A percentile compares a stretch with the other conserved stretches of the same genome.
Evolutionary conservation across 23 tunicate genomes (phyloP).

Genomic region (Clavelina lepadiformis): DNA sequence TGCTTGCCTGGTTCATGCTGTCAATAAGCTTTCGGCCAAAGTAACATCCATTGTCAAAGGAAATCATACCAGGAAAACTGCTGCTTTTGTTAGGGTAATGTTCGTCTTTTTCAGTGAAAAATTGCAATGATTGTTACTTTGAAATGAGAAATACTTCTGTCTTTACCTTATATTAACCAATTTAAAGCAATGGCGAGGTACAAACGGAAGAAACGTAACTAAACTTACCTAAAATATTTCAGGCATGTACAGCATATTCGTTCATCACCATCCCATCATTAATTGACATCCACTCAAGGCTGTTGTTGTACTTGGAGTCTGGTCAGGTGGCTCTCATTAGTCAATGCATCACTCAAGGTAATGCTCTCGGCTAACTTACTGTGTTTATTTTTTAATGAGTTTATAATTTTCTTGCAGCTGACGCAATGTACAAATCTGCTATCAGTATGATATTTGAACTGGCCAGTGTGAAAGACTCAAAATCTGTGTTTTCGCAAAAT

Average conservation of each 20-base stretch:
- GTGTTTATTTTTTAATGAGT: not conserved
- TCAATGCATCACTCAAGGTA: slow-evolving; percentile 82
- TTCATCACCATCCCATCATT: slow-evolving; percentile 89
- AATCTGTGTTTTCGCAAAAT: slow-evolving; percentile 16
- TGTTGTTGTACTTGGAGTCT: slow-evolving; percentile 58
- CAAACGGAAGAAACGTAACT: too few species aligned
- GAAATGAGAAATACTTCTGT: too few species aligned
- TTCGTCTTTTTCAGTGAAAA: too few species aligned
- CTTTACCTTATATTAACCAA: too few species aligned
- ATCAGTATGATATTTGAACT: slow-evolving; percentile 54
- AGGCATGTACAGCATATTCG: slow-evolving; percentile 80
- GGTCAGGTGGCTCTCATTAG: slow-evolving; percentile 84
- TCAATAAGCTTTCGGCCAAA: slow-evolving; percentile 64
- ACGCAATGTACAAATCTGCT: slow-evolving; percentile 78
- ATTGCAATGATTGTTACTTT: too few species aligned
- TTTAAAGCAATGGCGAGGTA: too few species aligned
- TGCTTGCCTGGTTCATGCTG: slow-evolving; percentile 60
- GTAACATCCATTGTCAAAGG: slow-evolving; percentile 64
- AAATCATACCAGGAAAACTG: slow-evolving; percentile 81
- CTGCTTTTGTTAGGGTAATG: slow-evolving; percentile 71
- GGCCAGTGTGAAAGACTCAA: slow-evolving; percentile 16
- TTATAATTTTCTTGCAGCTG: slow-evolving; percentile 29
- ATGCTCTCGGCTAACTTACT: not conserved
- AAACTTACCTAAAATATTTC: not conserved
- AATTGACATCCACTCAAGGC: slow-evolving; percentile 18